These are phyloP conservation scores for Netelia virgata DNA, from an alignment of 2,888 invertebrate species.

Conservation along the genomic window DNA sequence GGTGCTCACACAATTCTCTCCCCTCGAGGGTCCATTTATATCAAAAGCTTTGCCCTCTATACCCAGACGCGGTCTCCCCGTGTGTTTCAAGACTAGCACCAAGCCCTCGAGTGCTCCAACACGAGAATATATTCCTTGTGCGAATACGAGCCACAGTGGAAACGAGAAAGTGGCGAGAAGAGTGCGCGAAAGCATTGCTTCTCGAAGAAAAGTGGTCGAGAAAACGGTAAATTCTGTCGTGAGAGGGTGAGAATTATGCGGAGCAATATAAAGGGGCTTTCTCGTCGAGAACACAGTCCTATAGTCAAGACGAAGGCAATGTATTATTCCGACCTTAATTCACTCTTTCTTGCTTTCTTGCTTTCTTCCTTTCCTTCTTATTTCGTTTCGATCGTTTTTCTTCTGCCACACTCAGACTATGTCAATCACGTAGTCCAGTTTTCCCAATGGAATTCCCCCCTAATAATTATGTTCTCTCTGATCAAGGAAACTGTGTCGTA, in stretches of 20 bases:
- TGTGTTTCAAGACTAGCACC: constrained; percentile 42
- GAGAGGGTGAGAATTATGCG: constrained; percentile 36
- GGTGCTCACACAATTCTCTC: constrained; percentile 44
- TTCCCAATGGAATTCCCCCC: not conserved
- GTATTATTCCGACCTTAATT: not conserved
- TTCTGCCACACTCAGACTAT: not conserved
- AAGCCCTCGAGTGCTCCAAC: constrained; percentile 30
- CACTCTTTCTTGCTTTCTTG: not conserved
- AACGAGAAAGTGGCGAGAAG: constrained; percentile 4
- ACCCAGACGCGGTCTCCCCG: constrained; percentile 67
- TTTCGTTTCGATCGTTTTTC: not conserved
- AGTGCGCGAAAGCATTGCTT: constrained; percentile 6
- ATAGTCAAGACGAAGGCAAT: not conserved
- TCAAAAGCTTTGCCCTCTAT: constrained; percentile 73
- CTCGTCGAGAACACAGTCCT: not conserved
- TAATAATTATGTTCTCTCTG: not conserved
- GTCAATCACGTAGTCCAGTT: not conserved
- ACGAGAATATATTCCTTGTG: constrained; percentile 33
- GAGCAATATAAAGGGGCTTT: constrained; percentile 34
- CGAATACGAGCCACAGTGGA: not conserved
- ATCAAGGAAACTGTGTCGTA: too few species aligned
- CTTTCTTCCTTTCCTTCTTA: constrained; percentile 2
- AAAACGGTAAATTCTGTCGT: constrained; percentile 15
- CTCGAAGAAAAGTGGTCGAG: constrained; percentile 40
- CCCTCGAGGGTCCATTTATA: constrained; percentile 76